phyloP scores from a whole-genome alignment of 2,888 invertebrate genomes.

The Rhogogaster chlorosoma region DNA sequence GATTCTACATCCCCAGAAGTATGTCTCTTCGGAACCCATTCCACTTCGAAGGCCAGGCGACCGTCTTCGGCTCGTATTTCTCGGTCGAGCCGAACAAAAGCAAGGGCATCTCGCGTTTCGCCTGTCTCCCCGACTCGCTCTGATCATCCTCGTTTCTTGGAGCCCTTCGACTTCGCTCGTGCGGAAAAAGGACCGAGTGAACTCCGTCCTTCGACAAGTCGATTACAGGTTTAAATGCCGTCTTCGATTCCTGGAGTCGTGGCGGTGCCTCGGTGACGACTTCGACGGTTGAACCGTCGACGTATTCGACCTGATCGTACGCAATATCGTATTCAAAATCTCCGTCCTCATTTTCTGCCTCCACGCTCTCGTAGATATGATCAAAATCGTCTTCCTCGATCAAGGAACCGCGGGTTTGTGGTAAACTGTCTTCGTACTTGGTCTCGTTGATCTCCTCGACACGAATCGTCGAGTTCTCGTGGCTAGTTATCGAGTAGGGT shows the following conservation, averaged over 20 bases:
- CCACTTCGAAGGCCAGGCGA: conserved; percentile 31
- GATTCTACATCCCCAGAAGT: background rate
- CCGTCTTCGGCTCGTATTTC: conserved; percentile 11
- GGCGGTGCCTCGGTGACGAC: background rate
- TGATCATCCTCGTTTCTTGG: background rate
- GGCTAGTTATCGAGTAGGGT: conserved; percentile 53
- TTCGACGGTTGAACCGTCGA: conserved; percentile 53
- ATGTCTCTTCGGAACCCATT: conserved; percentile 1
- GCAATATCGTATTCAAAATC: conserved; percentile 57
- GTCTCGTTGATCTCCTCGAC: conserved; percentile 53
- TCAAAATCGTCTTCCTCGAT: conserved; percentile 56
- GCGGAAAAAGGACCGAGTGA: background rate
- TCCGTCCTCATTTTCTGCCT: conserved; percentile 53
- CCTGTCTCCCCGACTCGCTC: background rate
- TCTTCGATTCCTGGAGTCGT: background rate
- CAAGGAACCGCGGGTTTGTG: background rate
- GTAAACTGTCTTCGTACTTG: background rate
- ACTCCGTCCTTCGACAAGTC: background rate
- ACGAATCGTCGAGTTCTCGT: conserved; percentile 55
- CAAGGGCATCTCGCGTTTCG: conserved; percentile 30
- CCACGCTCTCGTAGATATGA: conserved; percentile 59
- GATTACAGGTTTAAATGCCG: background rate
- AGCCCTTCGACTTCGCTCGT: background rate
- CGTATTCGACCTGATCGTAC: conserved; percentile 52
- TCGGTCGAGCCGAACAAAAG: conserved; percentile 4